Base-by-base conservation (phyloP, 1,140 invertebrate species). In the Cheumatopsyche charites region DNA sequence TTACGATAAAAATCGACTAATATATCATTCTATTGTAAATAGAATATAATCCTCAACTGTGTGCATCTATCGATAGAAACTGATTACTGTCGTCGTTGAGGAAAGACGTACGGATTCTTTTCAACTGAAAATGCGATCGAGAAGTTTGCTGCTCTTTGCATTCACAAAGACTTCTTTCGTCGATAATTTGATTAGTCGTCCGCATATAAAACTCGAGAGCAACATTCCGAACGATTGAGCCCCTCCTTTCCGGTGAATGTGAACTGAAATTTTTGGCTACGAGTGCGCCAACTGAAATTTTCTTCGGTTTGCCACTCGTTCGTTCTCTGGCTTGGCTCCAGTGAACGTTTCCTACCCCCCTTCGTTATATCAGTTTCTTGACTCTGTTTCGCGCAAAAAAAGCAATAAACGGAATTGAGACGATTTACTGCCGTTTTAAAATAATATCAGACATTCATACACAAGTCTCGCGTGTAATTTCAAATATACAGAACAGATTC, bases 111-210 rank as follows among this genome's bases (percentile, higher is more conserved):
- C 9, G 3, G 29, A 4, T 36, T 4, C 29, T 36, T 36, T 3
- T 9, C 29, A 9, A 36, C 29, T 9, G 9, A 0, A 4, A 61
- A 12, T 62, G 68, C 58, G 62, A 23, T 62, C 17, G 25, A 25
- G 62, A 73, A 69, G 29, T 36, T 36, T 36, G 68, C 66, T 73
- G 71, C 66, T 63, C 69, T 69, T 73, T n/a, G n/a, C n/a, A n/a
- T n/a, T n/a, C n/a, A 42, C 66, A 25, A 73, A 36, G 3, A 9
- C 29, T 36, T n/a, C n/a, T n/a, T 42, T 15, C 55, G 52, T 52
- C 49, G 26, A 71, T 72, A 72, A 75, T 75, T 75, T 36, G 73
- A 75, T 75, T 75, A 72, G 47, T 65, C 58, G 43, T n/a, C 55
- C 61, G 70, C 63, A 75, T 69, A 72, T 75, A 72, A 74, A 70